These are phyloP conservation scores for Callitettix versicolor DNA, from an alignment of 1,140 invertebrate genomes.

Conservation along the genomic window DNA sequence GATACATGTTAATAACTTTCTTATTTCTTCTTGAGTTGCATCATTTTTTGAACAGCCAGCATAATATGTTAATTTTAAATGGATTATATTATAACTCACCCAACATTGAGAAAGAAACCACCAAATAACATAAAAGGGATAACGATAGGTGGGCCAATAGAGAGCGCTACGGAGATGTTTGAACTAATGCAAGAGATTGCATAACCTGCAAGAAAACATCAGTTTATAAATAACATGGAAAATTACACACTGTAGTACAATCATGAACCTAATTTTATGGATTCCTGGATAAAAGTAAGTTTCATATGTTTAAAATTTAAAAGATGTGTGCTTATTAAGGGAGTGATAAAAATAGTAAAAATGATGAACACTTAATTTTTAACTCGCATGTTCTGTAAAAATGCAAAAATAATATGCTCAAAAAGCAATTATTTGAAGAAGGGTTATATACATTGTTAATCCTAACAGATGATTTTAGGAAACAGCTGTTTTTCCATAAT, in stretches of 20 bases:
- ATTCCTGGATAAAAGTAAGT: no score
- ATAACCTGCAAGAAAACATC: conserved; percentile 53
- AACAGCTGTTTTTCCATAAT: no score
- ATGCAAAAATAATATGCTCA: no score
- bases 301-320: neutral
- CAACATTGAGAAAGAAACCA: conserved; percentile 88
- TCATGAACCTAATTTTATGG: neutral
- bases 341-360: neutral
- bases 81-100: conserved; percentile 55
- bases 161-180: conserved; percentile 72
- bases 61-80: no score
- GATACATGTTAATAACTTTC: neutral
- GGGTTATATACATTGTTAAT: no score
- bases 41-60: neutral
- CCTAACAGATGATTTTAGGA: no score
- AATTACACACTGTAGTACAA: neutral
- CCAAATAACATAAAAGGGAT: conserved; percentile 90
- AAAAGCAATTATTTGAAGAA: no score
- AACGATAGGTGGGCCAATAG: conserved; percentile 79
- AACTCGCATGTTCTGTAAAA: no score
- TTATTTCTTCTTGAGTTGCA: neutral
- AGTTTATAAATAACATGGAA: neutral
- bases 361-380: no score
- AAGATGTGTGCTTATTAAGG: neutral
- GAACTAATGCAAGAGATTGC: conserved; percentile 76